These are phyloP conservation scores for Agapornis roseicollis DNA, from an alignment of 2,113 vertebrate genomes.

Conservation along the genomic window DNA sequence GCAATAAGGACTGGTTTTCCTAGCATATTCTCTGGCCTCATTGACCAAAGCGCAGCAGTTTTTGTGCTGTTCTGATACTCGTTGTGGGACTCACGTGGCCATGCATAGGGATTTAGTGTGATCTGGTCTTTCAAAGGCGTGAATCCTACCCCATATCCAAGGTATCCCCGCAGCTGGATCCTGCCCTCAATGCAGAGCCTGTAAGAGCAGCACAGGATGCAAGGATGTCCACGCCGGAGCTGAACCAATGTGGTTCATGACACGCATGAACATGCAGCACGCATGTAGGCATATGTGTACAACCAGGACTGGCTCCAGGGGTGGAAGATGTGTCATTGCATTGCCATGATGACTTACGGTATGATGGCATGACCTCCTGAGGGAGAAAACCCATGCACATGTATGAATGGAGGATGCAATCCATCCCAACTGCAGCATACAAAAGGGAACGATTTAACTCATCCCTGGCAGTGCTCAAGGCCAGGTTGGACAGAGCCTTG, in stretches of 20 bases:
- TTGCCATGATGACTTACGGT: background rate
- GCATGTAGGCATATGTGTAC: rapidly evolving
- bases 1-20: background rate
- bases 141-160: background rate
- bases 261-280: rapidly evolving
- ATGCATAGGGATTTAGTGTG: background rate
- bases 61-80: background rate
- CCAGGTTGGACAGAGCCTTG: background rate
- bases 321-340: background rate
- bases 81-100: background rate
- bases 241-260: background rate
- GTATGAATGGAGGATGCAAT: background rate
- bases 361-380: no score
- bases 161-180: background rate
- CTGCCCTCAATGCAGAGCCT: background rate
- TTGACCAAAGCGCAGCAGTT: background rate
- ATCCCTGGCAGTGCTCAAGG: background rate
- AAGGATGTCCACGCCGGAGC: rapidly evolving
- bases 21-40: background rate
- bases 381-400: background rate
- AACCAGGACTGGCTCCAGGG: background rate
- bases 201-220: background rate
- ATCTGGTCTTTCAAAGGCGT: background rate
- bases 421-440: background rate
- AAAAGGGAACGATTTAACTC: background rate